Percentiles rank a stretch among this genome's conserved stretches.
Conservation (phyloP, 2,797 vertebrate genomes). For the Manis crassicaudata region DNA sequence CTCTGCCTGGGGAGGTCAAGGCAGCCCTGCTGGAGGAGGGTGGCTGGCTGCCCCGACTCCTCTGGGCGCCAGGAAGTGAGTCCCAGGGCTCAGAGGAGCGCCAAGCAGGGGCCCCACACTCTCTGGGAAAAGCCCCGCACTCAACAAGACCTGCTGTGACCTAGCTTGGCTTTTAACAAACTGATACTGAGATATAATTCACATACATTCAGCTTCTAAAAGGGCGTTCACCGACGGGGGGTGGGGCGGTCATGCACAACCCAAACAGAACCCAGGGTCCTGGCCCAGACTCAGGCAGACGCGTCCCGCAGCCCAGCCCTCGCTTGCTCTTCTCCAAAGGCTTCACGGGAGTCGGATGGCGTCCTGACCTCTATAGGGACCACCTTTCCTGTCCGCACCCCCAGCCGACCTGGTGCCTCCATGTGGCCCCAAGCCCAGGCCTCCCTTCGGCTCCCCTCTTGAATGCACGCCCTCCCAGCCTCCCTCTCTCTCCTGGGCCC, state of each 20-base stretch:
- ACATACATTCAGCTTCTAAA: not conserved
- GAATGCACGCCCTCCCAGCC: not conserved
- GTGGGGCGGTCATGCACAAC: accelerated
- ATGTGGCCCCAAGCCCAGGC: not conserved
- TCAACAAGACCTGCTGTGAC: not conserved
- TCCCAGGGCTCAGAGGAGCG: accelerated
- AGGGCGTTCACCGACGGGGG: not conserved
- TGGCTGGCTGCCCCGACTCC: not conserved
- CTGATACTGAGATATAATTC: not conserved
- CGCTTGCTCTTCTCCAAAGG: too few relatives aligned
- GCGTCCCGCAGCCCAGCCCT: not conserved
- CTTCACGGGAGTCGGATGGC: not conserved
- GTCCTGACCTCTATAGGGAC: too few relatives aligned
- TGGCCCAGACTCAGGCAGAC: not conserved
- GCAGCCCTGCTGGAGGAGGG: not conserved
- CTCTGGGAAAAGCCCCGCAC: not conserved
- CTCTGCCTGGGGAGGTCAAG: too few relatives aligned
- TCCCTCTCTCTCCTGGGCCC: not conserved
- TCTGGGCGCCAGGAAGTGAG: not conserved
- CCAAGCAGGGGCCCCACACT: not conserved
- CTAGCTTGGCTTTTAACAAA: not conserved
- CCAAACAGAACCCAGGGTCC: not conserved
- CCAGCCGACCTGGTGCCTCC: not conserved
- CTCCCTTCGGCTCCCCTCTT: not conserved
- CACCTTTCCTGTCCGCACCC: not conserved